Evolutionary conservation across 2,888 invertebrate species (phyloP).

Genomic region (Rhagonycha lutea): DNA sequence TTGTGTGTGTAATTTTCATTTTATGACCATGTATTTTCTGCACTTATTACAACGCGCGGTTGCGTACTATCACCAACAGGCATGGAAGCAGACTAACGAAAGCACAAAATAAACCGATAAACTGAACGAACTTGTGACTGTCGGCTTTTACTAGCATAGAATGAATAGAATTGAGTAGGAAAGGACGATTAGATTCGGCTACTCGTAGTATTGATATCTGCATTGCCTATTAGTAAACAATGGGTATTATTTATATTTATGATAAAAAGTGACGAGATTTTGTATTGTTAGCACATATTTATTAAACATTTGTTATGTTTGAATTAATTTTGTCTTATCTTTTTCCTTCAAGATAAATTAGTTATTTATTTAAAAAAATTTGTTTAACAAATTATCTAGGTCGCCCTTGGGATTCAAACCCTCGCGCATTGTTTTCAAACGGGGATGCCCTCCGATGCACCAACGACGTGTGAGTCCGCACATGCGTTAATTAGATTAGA

Average conservation of each 20-base stretch:
- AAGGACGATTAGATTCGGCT: neutral
- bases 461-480: neutral
- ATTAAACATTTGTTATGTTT: neutral
- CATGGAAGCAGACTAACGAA: slow-evolving; percentile 1
- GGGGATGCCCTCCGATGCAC: neutral
- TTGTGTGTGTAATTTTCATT: neutral
- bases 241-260: neutral
- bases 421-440: neutral
- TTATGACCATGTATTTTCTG: neutral
- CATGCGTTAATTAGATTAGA: neutral
- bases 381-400: neutral
- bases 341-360: no score
- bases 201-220: neutral
- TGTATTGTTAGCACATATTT: neutral
- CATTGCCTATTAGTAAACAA: neutral
- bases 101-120: neutral
- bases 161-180: neutral
- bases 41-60: neutral
- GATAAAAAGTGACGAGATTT: neutral
- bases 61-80: neutral
- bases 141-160: neutral
- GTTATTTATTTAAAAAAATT: neutral
- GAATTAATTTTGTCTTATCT: neutral
- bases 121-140: neutral
- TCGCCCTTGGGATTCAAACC: neutral